Evolutionary conservation across 2,888 invertebrate species (phyloP).

Genomic region (Ashinkailepas kermadecensis): DNA sequence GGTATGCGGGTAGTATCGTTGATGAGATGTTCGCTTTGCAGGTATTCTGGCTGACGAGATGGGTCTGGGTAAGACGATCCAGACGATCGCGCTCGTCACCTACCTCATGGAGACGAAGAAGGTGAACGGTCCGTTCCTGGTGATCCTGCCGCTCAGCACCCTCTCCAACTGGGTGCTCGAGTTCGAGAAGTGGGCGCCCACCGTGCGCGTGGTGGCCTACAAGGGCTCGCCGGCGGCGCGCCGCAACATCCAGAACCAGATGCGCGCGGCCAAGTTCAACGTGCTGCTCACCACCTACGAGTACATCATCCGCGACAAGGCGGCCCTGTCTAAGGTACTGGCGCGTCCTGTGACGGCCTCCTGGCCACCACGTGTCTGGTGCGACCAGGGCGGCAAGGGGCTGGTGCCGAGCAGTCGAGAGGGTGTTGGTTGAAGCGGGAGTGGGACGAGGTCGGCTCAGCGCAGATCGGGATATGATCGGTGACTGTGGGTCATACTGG

Average conservation of each 20-base stretch:
- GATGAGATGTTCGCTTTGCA: not conserved
- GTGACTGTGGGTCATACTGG: no score
- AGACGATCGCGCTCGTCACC: slow-evolving; percentile 93
- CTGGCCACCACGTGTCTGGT: no score
- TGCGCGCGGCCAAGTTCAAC: slow-evolving; percentile 91
- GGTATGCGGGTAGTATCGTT: no score
- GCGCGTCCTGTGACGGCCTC: not conserved
- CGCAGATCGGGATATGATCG: no score
- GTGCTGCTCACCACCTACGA: slow-evolving; percentile 97
- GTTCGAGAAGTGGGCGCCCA: slow-evolving; percentile 98
- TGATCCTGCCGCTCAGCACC: slow-evolving; percentile 94
- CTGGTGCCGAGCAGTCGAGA: no score
- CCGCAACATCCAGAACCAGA: slow-evolving; percentile 72
- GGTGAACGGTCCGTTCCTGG: slow-evolving; percentile 93
- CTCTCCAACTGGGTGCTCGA: slow-evolving; percentile 98
- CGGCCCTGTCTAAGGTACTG: slow-evolving; percentile 69
- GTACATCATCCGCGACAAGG: slow-evolving; percentile 97
- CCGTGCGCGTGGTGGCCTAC: slow-evolving; percentile 53
- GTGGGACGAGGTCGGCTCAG: no score
- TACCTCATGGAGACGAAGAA: slow-evolving; percentile 98
- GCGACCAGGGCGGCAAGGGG: no score
- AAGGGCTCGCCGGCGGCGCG: slow-evolving; percentile 83
- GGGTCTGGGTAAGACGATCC: slow-evolving; percentile 97
- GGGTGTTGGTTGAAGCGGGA: no score
- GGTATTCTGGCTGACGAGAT: slow-evolving; percentile 95